A percentile compares a stretch with the other conserved stretches of the same genome.
phyloP scores from a whole-genome alignment of 64 coral and sea anemone genomes.

The Orbicella faveolata region DNA sequence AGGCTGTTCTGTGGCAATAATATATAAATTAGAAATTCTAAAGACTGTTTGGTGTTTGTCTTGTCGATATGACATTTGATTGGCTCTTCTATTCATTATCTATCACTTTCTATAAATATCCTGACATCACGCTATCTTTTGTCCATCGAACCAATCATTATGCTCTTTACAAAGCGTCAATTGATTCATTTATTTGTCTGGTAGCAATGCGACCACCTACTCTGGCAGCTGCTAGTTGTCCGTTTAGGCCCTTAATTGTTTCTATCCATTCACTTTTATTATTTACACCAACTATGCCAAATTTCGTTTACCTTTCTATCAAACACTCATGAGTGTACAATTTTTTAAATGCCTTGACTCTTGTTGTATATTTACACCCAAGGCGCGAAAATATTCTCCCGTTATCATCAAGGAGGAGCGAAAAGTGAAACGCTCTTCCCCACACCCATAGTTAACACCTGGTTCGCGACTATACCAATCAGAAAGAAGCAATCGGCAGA shows the following conservation, averaged over 20 bases:
- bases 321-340: constrained; percentile 33
- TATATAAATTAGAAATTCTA: constrained; percentile 99
- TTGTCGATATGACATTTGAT: constrained; percentile 80
- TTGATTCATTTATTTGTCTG: constrained; percentile 99
- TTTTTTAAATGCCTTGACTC: constrained; percentile 30
- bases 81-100: constrained; percentile 96
- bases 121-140: constrained; percentile 99
- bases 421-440: constrained; percentile 80
- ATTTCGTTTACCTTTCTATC: constrained; percentile 58
- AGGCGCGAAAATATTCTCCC: constrained; percentile 93
- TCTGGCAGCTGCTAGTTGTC: constrained; percentile 91
- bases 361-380: constrained; percentile 62
- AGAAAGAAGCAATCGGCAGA: constrained; percentile 80
- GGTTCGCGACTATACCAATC: constrained; percentile 88
- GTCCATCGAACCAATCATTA: constrained; percentile 87
- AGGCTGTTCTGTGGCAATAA: constrained; percentile 98
- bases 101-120: constrained; percentile 98
- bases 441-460: constrained; percentile 98
- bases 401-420: constrained; percentile 87
- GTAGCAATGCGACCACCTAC: constrained; percentile 98
- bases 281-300: constrained; percentile 89
- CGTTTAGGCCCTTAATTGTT: constrained; percentile 99
- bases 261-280: constrained; percentile 91
- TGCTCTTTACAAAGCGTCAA: constrained; percentile 94
- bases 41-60: constrained; percentile 99